Evolutionary conservation across 2,888 invertebrate species (phyloP).

Genomic region (Drosophila maculinotata): DNA sequence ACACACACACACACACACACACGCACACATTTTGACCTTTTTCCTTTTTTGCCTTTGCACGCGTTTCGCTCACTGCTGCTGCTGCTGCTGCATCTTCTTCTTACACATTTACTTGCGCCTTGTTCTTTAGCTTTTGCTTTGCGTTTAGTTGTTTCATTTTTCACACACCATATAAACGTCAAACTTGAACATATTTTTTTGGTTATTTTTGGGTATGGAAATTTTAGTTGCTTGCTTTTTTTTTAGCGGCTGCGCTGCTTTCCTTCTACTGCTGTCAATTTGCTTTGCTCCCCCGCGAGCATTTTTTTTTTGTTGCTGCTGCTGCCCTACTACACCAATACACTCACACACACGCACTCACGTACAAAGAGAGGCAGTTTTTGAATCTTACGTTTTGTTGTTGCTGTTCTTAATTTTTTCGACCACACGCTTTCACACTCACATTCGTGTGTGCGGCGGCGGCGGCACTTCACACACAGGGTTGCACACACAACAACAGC

Average conservation of each 20-base stretch:
- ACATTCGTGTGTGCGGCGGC: constrained; percentile 59
- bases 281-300: constrained; percentile 63
- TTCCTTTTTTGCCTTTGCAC: constrained; percentile 57
- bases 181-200: constrained; percentile 70
- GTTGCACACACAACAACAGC: constrained; percentile 48
- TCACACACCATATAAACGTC: constrained; percentile 66
- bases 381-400: constrained; percentile 63
- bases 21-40: constrained; percentile 65
- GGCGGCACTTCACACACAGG: too few relatives aligned
- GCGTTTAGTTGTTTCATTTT: constrained; percentile 56
- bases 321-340: too few relatives aligned
- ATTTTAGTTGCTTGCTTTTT: constrained; percentile 47
- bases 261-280: constrained; percentile 52
- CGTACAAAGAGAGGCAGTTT: constrained; percentile 59
- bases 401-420: constrained; percentile 67
- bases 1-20: too few relatives aligned
- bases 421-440: constrained; percentile 65
- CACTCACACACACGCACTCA: too few relatives aligned
- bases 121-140: constrained; percentile 69
- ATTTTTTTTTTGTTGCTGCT: constrained; percentile 41
- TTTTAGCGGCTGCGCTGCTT: constrained; percentile 73
- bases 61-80: constrained; percentile 50
- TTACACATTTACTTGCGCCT: constrained; percentile 46
- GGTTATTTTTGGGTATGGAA: constrained; percentile 73
- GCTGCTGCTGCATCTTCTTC: constrained; percentile 41